Conservation (phyloP, 2,888 invertebrate genomes). For the Maniola hyperantus region DNA sequence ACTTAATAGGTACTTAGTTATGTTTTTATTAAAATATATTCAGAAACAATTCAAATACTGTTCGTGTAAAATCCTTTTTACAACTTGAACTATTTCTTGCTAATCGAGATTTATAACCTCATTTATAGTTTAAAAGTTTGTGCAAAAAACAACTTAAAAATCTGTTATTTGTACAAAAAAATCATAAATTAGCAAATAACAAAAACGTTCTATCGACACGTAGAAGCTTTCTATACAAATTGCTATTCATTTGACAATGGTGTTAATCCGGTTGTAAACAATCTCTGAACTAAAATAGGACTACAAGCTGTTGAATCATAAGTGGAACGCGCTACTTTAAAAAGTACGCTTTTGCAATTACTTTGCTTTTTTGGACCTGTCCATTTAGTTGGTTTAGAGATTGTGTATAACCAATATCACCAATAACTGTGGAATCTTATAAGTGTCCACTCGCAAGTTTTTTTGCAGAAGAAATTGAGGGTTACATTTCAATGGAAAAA, state of each 20-base stretch:
- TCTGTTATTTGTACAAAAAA: conserved; percentile 20
- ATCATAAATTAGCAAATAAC: conserved; percentile 15
- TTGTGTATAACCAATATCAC: too few species aligned
- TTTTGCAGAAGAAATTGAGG: too few species aligned
- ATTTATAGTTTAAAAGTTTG: conserved; percentile 9
- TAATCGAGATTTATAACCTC: conserved; percentile 21
- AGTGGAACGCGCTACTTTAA: too few species aligned
- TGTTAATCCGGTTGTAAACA: too few species aligned
- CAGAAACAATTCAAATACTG: conserved; percentile 15
- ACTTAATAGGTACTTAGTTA: not conserved
- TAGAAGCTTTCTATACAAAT: conserved; percentile 25
- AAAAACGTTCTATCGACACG: conserved; percentile 20
- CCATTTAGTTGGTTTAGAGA: too few species aligned
- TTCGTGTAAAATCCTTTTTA: not conserved
- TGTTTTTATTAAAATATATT: not conserved
- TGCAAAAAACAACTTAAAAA: conserved; percentile 20
- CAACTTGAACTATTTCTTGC: conserved; percentile 7
- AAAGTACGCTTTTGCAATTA: too few species aligned
- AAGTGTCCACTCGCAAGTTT: too few species aligned
- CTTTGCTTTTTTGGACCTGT: too few species aligned
- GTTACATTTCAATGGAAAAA: too few species aligned
- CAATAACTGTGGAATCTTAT: not conserved
- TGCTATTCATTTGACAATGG: conserved; percentile 14
- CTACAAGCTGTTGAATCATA: too few species aligned
- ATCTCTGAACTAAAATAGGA: too few species aligned